A percentile compares a stretch with the other conserved stretches of the same genome.
Conservation (phyloP, 2,797 vertebrate species). For the Hypotaenidia philippensis region DNA sequence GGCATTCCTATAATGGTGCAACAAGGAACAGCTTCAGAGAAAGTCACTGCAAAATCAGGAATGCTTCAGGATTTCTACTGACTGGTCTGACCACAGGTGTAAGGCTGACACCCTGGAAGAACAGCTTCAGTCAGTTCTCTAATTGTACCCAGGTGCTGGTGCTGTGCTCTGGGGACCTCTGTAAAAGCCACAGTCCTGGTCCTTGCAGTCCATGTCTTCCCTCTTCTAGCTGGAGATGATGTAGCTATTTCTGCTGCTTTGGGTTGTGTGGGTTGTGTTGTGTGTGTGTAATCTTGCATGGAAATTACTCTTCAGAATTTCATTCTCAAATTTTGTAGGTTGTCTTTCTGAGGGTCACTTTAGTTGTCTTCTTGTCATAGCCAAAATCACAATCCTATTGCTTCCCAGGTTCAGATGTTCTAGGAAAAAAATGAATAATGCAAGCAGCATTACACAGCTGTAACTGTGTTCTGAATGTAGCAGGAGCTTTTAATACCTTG, state of each 20-base stretch:
- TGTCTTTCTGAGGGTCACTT: neutral
- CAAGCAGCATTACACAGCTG: neutral
- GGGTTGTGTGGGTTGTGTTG: no score
- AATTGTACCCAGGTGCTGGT: neutral
- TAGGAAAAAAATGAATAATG: neutral
- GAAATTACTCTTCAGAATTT: neutral
- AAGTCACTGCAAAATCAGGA: neutral
- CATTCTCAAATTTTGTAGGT: neutral
- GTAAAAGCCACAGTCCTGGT: neutral
- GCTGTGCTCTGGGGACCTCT: neutral
- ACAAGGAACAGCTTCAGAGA: neutral
- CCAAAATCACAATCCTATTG: neutral
- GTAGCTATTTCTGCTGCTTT: neutral
- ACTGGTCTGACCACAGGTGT: neutral
- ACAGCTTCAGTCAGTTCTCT: neutral
- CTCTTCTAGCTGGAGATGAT: neutral
- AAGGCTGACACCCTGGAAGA: neutral
- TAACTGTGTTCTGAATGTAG: neutral
- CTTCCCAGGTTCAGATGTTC: neutral
- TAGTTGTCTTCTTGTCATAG: neutral
- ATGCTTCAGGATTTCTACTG: neutral
- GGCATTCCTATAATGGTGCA: neutral
- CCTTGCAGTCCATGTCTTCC: neutral
- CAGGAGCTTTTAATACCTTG: neutral
- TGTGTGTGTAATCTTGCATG: neutral